Evolutionary conservation across 2,113 vertebrate genomes (phyloP).

Genomic region (Perca flavescens): DNA sequence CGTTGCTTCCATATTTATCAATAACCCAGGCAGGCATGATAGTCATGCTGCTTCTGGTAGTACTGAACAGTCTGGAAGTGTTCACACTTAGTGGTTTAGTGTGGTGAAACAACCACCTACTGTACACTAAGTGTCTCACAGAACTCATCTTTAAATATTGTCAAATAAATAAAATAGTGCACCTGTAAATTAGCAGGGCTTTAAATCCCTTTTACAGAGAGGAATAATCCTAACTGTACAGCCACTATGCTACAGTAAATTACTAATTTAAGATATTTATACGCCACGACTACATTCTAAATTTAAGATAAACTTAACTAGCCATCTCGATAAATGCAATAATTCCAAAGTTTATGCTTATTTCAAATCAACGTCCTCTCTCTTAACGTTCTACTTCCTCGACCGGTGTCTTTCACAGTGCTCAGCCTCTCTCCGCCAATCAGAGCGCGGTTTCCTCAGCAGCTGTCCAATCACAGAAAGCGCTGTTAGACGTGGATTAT

Average conservation of each 20-base stretch:
- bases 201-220: not conserved
- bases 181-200: not conserved
- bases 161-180: not conserved
- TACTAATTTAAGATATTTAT: not conserved
- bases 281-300: not conserved
- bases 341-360: too few species aligned
- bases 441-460: not conserved
- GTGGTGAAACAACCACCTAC: slow-evolving; percentile 22
- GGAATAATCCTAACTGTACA: not conserved
- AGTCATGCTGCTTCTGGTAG: slow-evolving; percentile 65
- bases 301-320: not conserved
- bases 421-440: slow-evolving; percentile 78
- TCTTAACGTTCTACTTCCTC: not conserved
- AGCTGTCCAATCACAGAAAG: slow-evolving; percentile 82
- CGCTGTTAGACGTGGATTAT: slow-evolving; percentile 10
- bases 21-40: slow-evolving; percentile 96
- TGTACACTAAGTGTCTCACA: slow-evolving; percentile 33
- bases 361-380: slow-evolving; percentile 18
- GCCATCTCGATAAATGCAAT: not conserved
- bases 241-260: not conserved
- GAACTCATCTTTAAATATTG: slow-evolving; percentile 56
- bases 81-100: not conserved
- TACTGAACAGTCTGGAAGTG: slow-evolving; percentile 73
- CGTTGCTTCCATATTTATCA: slow-evolving; percentile 91
- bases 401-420: not conserved